These are phyloP conservation scores for Podarcis siculus DNA, from an alignment of 2,797 vertebrate species.

Conservation along the genomic window DNA sequence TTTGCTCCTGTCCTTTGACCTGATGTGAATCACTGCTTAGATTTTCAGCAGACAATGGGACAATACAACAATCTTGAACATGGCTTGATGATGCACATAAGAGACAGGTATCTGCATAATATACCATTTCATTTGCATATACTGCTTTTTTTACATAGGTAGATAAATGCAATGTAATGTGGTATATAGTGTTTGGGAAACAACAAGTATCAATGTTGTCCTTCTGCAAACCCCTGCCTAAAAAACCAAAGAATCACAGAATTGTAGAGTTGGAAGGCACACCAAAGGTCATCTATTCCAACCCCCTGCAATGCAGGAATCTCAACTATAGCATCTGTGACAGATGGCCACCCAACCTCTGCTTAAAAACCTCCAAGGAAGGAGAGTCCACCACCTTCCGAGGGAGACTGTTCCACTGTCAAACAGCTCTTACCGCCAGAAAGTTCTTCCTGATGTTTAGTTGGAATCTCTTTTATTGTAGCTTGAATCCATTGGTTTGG, in stretches of 20 bases:
- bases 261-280: no score
- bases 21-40: neutral
- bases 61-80: neutral
- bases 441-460: no score
- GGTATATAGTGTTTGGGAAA: neutral
- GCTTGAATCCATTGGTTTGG: no score
- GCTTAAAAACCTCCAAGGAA: no score
- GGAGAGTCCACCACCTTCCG: no score
- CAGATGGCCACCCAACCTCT: no score
- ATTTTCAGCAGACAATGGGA: neutral
- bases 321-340: no score
- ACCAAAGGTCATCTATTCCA: no score
- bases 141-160: neutral
- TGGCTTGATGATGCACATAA: neutral
- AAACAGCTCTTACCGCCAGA: no score
- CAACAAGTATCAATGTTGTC: neutral
- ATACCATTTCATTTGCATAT: neutral
- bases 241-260: neutral
- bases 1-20: conserved; percentile 8
- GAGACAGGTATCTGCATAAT: neutral
- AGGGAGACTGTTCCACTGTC: no score
- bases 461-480: no score
- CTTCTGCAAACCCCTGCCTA: neutral
- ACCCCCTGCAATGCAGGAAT: no score
- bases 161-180: neutral